phyloP scores from a whole-genome alignment of 2,113 vertebrate genomes.

The Tenebrosternarchus preto region DNA sequence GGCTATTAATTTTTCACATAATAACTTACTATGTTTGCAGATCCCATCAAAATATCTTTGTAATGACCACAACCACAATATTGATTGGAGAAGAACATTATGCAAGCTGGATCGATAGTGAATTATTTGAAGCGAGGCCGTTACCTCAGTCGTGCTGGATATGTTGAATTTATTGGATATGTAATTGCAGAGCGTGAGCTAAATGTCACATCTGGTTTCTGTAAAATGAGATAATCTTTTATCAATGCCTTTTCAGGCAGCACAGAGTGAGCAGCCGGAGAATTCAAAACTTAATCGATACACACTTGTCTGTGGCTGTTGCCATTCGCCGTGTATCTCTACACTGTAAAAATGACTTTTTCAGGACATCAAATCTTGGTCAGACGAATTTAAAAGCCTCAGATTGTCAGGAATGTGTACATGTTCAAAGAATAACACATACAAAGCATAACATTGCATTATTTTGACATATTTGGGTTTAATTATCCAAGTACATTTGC shows the following conservation, averaged over 20 bases:
- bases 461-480: no score
- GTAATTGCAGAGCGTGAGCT: constrained; percentile 46
- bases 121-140: constrained; percentile 45
- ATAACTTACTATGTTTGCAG: constrained; percentile 33
- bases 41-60: constrained; percentile 39
- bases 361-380: background rate
- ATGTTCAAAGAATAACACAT: no score
- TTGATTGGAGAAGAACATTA: constrained; percentile 30
- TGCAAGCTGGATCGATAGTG: constrained; percentile 50
- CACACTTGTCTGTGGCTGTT: constrained; percentile 22
- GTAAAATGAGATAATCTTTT: constrained; percentile 50
- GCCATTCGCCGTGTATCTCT: background rate
- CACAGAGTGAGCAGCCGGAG: constrained; percentile 25
- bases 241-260: constrained; percentile 39
- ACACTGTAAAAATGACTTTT: background rate
- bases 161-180: constrained; percentile 48
- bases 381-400: background rate
- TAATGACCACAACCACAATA: constrained; percentile 32
- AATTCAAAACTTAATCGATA: constrained; percentile 26
- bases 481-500: no score
- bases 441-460: no score
- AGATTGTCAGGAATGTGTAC: background rate
- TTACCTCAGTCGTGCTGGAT: constrained; percentile 47
- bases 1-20: constrained; percentile 31
- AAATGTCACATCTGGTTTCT: constrained; percentile 52